Evolutionary conservation across 2,797 vertebrate species (phyloP).

Genomic region (Schizopygopsis malacanthus): DNA sequence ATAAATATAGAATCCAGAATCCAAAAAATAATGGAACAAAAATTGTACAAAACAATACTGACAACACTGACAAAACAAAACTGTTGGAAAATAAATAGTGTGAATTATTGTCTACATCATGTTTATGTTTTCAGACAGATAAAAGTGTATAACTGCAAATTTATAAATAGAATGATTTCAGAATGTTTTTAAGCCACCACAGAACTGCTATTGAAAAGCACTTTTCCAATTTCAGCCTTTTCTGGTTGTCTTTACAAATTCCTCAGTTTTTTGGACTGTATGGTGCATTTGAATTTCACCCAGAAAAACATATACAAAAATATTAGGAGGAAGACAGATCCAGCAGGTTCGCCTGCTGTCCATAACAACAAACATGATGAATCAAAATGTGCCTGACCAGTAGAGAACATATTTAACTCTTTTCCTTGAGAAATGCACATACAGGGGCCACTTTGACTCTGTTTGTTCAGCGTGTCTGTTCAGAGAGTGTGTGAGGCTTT

Average conservation of each 20-base stretch:
- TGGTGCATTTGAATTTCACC: conserved; percentile 55
- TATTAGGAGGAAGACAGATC: background rate
- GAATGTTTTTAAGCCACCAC: conserved; percentile 42
- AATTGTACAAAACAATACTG: background rate
- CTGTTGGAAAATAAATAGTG: too few species aligned
- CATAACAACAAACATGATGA: conserved; percentile 57
- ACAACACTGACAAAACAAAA: too few species aligned
- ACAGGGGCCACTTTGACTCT: conserved; percentile 50
- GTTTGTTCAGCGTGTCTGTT: conserved; percentile 65
- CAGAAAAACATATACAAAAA: conserved; percentile 69
- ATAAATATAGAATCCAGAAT: too few species aligned
- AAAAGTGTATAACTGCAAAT: background rate
- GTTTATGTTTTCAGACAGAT: background rate
- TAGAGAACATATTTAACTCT: conserved; percentile 46
- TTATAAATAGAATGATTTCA: background rate
- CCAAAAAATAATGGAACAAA: too few species aligned
- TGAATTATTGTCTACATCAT: background rate
- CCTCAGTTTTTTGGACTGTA: conserved; percentile 67
- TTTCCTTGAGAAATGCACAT: conserved; percentile 53
- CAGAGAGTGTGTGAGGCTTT: conserved; percentile 67
- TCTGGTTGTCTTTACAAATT: conserved; percentile 55
- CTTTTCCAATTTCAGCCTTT: conserved; percentile 67
- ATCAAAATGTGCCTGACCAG: conserved; percentile 57
- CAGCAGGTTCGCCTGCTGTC: conserved; percentile 15
- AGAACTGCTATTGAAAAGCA: conserved; percentile 68